phyloP scores from a whole-genome alignment of 2,797 vertebrate species.

The Epinephelus coioides region DNA sequence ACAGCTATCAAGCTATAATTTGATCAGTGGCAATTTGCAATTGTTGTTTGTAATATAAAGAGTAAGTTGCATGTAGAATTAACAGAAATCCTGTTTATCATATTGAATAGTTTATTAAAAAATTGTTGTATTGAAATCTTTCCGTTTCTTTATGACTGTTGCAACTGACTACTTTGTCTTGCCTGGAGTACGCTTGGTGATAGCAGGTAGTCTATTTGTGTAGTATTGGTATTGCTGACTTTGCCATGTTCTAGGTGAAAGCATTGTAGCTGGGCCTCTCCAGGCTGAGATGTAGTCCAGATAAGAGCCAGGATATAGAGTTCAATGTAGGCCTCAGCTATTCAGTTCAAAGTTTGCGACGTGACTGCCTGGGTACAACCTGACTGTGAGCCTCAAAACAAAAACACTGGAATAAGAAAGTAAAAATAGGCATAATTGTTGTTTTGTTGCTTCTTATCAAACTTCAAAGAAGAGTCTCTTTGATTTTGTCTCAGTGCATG shows the following conservation, averaged over 20 bases:
- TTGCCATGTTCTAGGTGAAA: slow-evolving; percentile 33
- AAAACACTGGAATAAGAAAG: not conserved
- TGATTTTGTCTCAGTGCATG: not conserved
- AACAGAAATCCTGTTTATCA: not conserved
- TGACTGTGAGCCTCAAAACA: slow-evolving; percentile 14
- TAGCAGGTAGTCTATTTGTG: slow-evolving; percentile 35
- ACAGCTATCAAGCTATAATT: not conserved
- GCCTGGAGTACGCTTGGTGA: not conserved
- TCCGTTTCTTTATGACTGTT: not conserved
- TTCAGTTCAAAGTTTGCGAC: slow-evolving; percentile 56
- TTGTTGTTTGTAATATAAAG: not conserved
- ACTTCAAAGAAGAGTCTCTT: not conserved
- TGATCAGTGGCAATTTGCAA: not conserved
- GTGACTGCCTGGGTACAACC: slow-evolving; percentile 9
- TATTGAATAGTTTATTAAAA: not conserved
- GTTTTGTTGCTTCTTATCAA: not conserved
- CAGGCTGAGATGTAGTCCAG: slow-evolving; percentile 59
- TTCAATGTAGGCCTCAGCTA: slow-evolving; percentile 42
- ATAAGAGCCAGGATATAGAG: slow-evolving; percentile 59
- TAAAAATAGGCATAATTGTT: too few species aligned
- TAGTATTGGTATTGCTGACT: slow-evolving; percentile 30
- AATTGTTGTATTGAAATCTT: not conserved
- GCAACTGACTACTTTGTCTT: not conserved
- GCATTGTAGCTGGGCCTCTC: slow-evolving; percentile 58
- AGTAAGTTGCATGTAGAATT: not conserved